A percentile compares a stretch with the other conserved stretches of the same genome.
These are phyloP conservation scores for Agonum fuliginosum DNA, from an alignment of 2,888 invertebrate genomes.

Conservation along the genomic window DNA sequence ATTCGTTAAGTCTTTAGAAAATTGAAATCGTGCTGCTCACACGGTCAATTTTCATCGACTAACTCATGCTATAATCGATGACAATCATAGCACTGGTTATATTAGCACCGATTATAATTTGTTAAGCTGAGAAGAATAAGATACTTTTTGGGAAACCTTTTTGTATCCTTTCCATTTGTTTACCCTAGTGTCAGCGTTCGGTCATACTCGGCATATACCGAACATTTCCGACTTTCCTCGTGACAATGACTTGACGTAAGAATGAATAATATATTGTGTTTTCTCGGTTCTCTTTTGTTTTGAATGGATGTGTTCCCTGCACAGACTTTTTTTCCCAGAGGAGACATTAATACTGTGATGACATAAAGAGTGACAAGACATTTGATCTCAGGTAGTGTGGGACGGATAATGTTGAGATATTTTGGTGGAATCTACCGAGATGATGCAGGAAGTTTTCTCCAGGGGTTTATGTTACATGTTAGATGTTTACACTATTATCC, in stretches of 20 bases:
- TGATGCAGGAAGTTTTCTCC: not conserved
- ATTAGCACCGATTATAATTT: too few species aligned
- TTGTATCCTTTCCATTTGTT: too few species aligned
- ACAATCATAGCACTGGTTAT: too few species aligned
- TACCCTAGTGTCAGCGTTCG: not conserved
- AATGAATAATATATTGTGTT: conserved; percentile 49
- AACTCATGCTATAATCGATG: too few species aligned
- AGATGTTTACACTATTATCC: not conserved
- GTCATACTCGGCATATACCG: conserved; percentile 9
- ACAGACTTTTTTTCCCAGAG: conserved; percentile 30
- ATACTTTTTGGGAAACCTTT: too few species aligned
- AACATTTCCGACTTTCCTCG: not conserved
- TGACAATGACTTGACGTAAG: conserved; percentile 39
- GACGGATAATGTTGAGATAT: conserved; percentile 27
- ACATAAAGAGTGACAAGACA: conserved; percentile 37
- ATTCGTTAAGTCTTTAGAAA: too few species aligned
- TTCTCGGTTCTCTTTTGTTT: conserved; percentile 29
- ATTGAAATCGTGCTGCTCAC: too few species aligned
- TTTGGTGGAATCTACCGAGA: conserved; percentile 8
- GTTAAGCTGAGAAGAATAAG: too few species aligned
- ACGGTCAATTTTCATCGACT: too few species aligned
- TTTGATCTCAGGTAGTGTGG: conserved; percentile 27
- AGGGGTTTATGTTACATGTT: not conserved
- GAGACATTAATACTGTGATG: conserved; percentile 37
- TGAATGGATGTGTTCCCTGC: conserved; percentile 34